Conservation (phyloP, 2,888 invertebrate genomes). For the Drosophila austrosaltans region DNA sequence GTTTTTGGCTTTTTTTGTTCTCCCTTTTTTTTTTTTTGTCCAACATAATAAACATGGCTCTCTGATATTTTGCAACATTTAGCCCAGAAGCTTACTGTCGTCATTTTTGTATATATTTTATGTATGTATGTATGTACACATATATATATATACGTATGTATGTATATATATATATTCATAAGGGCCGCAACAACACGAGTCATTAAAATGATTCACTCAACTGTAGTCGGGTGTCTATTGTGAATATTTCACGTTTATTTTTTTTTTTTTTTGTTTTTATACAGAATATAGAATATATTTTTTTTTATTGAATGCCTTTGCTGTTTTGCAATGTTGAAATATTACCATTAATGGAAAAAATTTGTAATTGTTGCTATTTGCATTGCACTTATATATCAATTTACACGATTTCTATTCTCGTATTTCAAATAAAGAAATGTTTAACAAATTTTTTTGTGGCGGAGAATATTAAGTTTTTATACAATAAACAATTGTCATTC, state of each 20-base stretch:
- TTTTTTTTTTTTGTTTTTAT: conserved; percentile 21
- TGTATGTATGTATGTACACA: conserved; percentile 19
- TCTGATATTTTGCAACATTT: conserved; percentile 59
- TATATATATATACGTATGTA: neutral
- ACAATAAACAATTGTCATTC: no score
- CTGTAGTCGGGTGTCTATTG: conserved; percentile 51
- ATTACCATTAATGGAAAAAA: conserved; percentile 51
- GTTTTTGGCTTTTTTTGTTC: conserved; percentile 19
- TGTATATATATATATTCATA: neutral
- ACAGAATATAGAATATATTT: neutral
- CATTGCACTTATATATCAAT: conserved; percentile 14
- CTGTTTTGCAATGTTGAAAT: conserved; percentile 27
- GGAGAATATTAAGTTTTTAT: no score
- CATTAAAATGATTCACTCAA: conserved; percentile 73
- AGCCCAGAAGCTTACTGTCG: conserved; percentile 22
- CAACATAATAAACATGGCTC: conserved; percentile 50
- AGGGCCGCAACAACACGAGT: conserved; percentile 50
- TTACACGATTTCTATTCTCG: neutral
- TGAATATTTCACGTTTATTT: conserved; percentile 22
- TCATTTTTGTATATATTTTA: conserved; percentile 42
- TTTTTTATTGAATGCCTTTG: conserved; percentile 19
- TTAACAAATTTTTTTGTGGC: neutral
- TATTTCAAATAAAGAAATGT: neutral
- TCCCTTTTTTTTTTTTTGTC: conserved; percentile 34
- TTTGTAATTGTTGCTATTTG: conserved; percentile 21